Evolutionary conservation across 1,140 invertebrate species (phyloP), one percentile per base, ranked within the genome.

Genomic region (Microplitis mediator): DNA sequence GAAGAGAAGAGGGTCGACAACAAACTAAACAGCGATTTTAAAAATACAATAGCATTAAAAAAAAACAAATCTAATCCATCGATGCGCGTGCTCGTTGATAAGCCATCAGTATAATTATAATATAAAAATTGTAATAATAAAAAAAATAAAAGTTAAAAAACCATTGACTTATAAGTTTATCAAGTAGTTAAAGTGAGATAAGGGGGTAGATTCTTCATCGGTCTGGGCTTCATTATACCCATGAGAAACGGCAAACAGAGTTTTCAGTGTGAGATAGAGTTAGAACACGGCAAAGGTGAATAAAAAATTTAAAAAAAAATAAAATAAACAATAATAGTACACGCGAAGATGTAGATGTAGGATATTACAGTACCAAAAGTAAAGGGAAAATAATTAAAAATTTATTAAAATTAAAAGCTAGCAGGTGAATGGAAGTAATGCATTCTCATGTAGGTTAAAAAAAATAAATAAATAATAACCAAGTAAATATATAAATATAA

Each of bases 381-480:
- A 72, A 75, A 63, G 51, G 50, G 69, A 75, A 71, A 77, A 65
- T 69, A 76, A 45, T 45, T 45, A 45, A 3, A 45, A 45, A 45
- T 45, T 45, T 45, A 45, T 45, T 45, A 67, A 71, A 52, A 70
- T 50, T 70, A 70, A 56, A 56, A 70, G 58, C 68, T 71, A 71
- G 61, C 58, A 23, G 58, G 39, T 62, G 54, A 71, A 71, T 65
- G 69, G 61, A 64, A 64, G 61, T 71, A 71, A 71, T 50, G 50
- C 75, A 83, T 82, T 85, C 81, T 84, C 82, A 82, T 72, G 80
- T 83, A 84, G 83, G 73, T 75, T 71, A 78, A 79, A 79, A 82
- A 81, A 78, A 65, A 75, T 78, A 75, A 78, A 61, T 71, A 73
- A 67, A 69, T 66, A 73, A 71, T 62, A 62, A 14, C 23, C 32